These are phyloP conservation scores for Leptopilina drosophilae DNA, from an alignment of 2,888 invertebrate species.

Conservation along the genomic window DNA sequence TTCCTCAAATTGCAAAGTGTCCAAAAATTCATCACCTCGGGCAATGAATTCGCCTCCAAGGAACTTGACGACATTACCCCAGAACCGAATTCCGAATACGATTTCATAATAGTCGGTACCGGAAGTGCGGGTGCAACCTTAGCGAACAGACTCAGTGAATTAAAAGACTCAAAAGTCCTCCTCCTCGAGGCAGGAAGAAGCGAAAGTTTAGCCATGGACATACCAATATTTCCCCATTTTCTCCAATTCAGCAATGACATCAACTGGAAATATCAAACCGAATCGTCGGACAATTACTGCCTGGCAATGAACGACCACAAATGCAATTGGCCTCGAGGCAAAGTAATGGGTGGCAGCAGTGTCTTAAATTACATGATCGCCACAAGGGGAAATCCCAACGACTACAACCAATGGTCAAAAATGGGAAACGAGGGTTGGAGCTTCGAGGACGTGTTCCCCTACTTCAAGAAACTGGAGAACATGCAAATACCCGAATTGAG, in stretches of 20 bases:
- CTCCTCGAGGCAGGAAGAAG: slow-evolving; percentile 85
- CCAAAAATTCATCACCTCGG: slow-evolving; percentile 79
- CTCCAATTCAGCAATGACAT: slow-evolving; percentile 83
- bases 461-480: slow-evolving; percentile 88
- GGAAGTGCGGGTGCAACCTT: slow-evolving; percentile 89
- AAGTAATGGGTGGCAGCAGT: slow-evolving; percentile 89
- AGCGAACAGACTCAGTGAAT: slow-evolving; percentile 86
- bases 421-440: slow-evolving; percentile 87
- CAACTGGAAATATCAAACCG: slow-evolving; percentile 90
- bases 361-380: slow-evolving; percentile 90
- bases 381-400: slow-evolving; percentile 83
- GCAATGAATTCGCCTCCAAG: slow-evolving; percentile 75
- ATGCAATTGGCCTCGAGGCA: slow-evolving; percentile 80
- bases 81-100: slow-evolving; percentile 81
- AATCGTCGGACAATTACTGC: slow-evolving; percentile 85
- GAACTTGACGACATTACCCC: slow-evolving; percentile 79
- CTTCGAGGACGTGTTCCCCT: slow-evolving; percentile 84
- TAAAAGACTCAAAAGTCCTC: slow-evolving; percentile 83
- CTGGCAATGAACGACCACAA: slow-evolving; percentile 77
- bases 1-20: background rate
- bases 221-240: slow-evolving; percentile 86
- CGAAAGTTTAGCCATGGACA: slow-evolving; percentile 86
- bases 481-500: slow-evolving; percentile 78
- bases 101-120: slow-evolving; percentile 88
- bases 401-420: slow-evolving; percentile 87